Conservation (phyloP, 2,113 vertebrate genomes). For the Taxidea taxus region DNA sequence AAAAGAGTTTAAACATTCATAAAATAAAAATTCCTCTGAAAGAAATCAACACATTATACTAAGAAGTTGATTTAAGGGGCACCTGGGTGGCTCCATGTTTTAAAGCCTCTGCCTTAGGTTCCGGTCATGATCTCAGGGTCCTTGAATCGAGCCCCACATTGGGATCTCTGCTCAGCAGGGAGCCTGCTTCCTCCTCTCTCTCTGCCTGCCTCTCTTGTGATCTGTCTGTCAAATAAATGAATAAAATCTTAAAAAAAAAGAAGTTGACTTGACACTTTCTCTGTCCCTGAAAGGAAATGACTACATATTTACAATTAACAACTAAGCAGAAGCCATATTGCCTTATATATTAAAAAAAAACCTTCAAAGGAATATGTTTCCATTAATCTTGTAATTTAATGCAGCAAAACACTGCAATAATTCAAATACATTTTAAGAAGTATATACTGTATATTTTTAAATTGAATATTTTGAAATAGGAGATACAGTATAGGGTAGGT, state of each 20-base stretch:
- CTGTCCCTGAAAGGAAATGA: constrained; percentile 37
- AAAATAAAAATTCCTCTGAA: constrained; percentile 63
- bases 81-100: no score
- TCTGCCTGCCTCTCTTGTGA: no score
- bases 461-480: background rate
- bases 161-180: no score
- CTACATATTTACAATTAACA: constrained; percentile 44
- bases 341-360: constrained; percentile 20
- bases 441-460: background rate
- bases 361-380: background rate
- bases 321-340: background rate
- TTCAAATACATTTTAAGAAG: background rate
- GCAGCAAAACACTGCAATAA: background rate
- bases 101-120: no score
- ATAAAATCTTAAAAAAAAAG: no score
- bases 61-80: no score
- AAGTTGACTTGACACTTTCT: background rate
- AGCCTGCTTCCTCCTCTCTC: no score
- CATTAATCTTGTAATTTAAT: background rate
- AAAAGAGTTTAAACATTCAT: constrained; percentile 65
- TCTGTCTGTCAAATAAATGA: no score
- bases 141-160: no score
- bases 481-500: no score
- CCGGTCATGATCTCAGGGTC: no score
- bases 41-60: constrained; percentile 74